Evolutionary conservation across 2,797 vertebrate species (phyloP).

Genomic region (Lagorchestes hirsutus): DNA sequence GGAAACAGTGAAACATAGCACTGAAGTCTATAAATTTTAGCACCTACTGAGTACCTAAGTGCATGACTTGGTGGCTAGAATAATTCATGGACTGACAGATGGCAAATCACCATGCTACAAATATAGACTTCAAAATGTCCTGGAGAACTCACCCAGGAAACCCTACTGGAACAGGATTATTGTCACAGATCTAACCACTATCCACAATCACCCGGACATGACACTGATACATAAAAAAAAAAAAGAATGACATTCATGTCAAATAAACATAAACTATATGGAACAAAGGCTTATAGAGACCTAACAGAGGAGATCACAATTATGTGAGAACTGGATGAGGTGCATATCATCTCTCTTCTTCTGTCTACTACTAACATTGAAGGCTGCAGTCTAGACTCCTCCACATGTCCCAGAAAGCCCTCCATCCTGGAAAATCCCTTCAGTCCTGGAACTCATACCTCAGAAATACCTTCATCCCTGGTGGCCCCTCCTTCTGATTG

Average conservation of each 20-base stretch:
- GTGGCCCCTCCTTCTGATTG: background rate
- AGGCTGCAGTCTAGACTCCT: background rate
- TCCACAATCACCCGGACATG: background rate
- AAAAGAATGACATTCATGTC: background rate
- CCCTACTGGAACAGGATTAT: background rate
- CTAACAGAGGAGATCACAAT: background rate
- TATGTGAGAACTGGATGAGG: background rate
- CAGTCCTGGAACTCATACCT: background rate
- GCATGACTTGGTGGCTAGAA: background rate
- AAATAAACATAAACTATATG: background rate
- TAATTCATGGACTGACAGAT: background rate
- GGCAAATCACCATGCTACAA: background rate
- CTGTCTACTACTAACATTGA: background rate
- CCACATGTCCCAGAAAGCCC: background rate
- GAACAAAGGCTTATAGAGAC: background rate
- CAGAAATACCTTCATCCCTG: background rate
- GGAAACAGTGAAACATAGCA: background rate
- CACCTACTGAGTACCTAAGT: background rate
- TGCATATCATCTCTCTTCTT: background rate
- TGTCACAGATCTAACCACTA: background rate
- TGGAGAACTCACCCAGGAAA: background rate
- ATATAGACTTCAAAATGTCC: background rate
- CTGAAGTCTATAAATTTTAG: background rate
- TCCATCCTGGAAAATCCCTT: background rate
- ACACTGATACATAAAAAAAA: background rate